Percentiles rank a stretch among this genome's conserved stretches.
These are phyloP conservation scores for Drosophila fungiperda DNA, from an alignment of 2,888 invertebrate genomes.

Conservation along the genomic window DNA sequence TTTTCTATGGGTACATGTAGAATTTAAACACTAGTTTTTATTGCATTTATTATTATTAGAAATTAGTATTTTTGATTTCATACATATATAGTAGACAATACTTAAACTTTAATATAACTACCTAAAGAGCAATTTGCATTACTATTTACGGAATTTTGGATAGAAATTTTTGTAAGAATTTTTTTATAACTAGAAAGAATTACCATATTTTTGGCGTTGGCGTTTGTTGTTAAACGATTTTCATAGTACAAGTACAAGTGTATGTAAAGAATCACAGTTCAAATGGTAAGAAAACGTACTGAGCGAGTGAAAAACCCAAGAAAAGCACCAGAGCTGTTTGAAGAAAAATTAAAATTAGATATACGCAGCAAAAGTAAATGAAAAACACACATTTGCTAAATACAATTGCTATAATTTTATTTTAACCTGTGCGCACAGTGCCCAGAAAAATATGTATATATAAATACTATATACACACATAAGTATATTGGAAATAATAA, in stretches of 20 bases:
- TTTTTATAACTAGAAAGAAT: background rate
- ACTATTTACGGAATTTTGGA: too few relatives aligned
- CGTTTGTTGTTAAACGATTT: too few relatives aligned
- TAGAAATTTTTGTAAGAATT: background rate
- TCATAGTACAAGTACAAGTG: background rate
- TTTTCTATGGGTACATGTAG: background rate
- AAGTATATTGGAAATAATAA: constrained; percentile 4
- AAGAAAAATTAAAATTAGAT: constrained; percentile 30
- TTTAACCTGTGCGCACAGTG: constrained; percentile 6
- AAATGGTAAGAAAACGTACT: background rate
- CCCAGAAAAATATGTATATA: background rate
- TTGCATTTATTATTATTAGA: background rate
- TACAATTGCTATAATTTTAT: constrained; percentile 12
- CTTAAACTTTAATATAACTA: background rate
- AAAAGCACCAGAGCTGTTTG: constrained; percentile 10
- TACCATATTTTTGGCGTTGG: background rate
- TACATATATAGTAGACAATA: background rate
- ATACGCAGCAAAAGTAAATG: constrained; percentile 1
- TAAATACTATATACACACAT: background rate
- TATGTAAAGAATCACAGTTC: constrained; percentile 3
- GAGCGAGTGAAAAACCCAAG: background rate
- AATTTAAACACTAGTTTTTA: background rate
- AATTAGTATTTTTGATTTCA: too few relatives aligned
- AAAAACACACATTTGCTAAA: constrained; percentile 8
- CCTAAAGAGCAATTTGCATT: background rate